Evolutionary conservation across 1,140 invertebrate genomes (phyloP).

Genomic region (Scaptomyza hsui): DNA sequence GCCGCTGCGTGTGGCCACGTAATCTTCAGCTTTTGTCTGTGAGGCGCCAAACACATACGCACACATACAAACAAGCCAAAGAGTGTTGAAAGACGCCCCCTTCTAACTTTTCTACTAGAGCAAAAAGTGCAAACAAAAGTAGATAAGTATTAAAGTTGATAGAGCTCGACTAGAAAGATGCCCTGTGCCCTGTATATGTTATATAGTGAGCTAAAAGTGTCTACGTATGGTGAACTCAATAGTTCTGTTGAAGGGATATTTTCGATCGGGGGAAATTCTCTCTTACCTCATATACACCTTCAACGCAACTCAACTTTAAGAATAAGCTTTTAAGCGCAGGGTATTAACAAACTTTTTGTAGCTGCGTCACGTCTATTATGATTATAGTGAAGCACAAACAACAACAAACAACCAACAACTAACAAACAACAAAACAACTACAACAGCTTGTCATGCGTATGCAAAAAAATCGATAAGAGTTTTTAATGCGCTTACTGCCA

Average conservation of each 20-base stretch:
- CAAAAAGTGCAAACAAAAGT: constrained; percentile 32
- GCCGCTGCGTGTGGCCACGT: constrained; percentile 50
- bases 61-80: constrained; percentile 5
- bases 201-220: too few relatives aligned
- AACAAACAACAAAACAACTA: constrained; percentile 5
- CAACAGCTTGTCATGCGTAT: constrained; percentile 11
- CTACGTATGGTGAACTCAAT: too few relatives aligned
- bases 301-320: background rate
- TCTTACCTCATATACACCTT: background rate
- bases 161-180: background rate
- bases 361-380: constrained; percentile 41
- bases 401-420: constrained; percentile 2
- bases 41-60: constrained; percentile 38
- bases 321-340: constrained; percentile 3
- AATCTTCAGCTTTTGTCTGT: constrained; percentile 46
- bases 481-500: constrained; percentile 18
- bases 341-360: constrained; percentile 14
- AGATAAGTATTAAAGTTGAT: background rate
- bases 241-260: too few relatives aligned
- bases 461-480: constrained; percentile 48
- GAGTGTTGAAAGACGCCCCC: constrained; percentile 5
- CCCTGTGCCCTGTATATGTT: too few relatives aligned
- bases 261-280: too few relatives aligned
- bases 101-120: constrained; percentile 4
- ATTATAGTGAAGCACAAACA: constrained; percentile 26